phyloP scores from a whole-genome alignment of 1,140 invertebrate species.

The Araneus ventricosus region DNA sequence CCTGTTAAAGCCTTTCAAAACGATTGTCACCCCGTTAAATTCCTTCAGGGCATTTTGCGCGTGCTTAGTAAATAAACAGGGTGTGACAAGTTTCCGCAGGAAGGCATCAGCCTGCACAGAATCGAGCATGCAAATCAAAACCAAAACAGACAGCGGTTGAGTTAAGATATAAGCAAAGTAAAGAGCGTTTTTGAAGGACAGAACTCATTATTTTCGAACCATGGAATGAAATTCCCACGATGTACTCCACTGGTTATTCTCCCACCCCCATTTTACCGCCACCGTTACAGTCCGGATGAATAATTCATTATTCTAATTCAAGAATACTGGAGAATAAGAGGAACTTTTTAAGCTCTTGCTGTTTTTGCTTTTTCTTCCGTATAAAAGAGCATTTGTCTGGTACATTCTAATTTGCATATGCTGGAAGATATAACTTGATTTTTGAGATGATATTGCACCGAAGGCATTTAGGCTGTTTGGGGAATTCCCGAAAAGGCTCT shows the following conservation, averaged over 20 bases:
- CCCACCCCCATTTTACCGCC: neutral
- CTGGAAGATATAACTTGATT: neutral
- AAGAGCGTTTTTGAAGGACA: conserved; percentile 18
- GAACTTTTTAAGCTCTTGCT: conserved; percentile 5
- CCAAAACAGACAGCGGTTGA: neutral
- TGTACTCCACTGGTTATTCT: neutral
- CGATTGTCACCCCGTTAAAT: neutral
- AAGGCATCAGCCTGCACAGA: neutral
- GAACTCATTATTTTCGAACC: conserved; percentile 53
- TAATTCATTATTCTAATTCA: conserved; percentile 56
- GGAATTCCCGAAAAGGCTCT: neutral
- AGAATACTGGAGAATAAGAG: conserved; percentile 3
- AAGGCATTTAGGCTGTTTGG: neutral
- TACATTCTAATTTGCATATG: conserved; percentile 12
- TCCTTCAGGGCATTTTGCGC: neutral
- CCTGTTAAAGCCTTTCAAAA: neutral
- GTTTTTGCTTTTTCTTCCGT: conserved; percentile 8
- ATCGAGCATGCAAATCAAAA: neutral
- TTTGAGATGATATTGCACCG: neutral
- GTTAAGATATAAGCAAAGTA: neutral
- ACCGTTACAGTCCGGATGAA: conserved; percentile 15
- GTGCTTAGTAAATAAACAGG: neutral
- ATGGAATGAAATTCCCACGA: conserved; percentile 22
- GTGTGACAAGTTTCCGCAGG: neutral
- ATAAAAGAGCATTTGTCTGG: conserved; percentile 19